Base-by-base conservation (phyloP, 2,113 vertebrate genomes). In the Eulacestoma nigropectus region DNA sequence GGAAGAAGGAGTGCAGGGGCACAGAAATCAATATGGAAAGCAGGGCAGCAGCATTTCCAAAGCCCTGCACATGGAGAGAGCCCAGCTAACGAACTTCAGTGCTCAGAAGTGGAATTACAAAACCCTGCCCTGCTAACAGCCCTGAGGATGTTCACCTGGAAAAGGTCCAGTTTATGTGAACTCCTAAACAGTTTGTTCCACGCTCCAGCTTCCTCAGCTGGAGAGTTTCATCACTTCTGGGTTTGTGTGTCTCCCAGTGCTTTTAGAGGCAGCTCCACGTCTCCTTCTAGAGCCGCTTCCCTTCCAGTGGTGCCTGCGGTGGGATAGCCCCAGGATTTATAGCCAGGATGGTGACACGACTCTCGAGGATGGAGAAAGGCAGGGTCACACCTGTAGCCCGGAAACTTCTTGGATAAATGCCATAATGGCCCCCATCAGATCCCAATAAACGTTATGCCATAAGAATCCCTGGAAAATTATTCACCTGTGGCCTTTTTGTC, bases 11-110 rank as follows among this genome's bases (percentile, higher is more conserved):
- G 93, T 92, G 95, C 93, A 90, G 96, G 86, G 96, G 83, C 92
- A 93, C 94, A 96, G 92, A 94, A 96, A 97, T 97, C 96, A 72
- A 97, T 96, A 87, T 41, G 62, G 85, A 47, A 60, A 96, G 88
- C 92, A 95, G 93, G 93, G 68, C 92, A 89, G 90, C 56, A 94
- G 57, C 76, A 35, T 68, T 86, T 78, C 82, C 68, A 81, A 44
- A 88, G 82, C 90, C 73, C 32, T 57, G 85, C 72, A 19, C 87
- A 18, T 3, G 46, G 50, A 55, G 25, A 47, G 63, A 59, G 92
- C 90, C 79, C 32, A 53, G 65, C 83, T 89, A 41, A 90, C 65
- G 92, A 46, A 90, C 79, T 75, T 84, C 85, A 46, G 88, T 6
- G 85, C 93, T 92, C 85, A 93, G 60, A 49, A 81, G 76, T 41